Conservation (phyloP, 2,797 vertebrate genomes). For the Melanotaenia maccullochi region DNA sequence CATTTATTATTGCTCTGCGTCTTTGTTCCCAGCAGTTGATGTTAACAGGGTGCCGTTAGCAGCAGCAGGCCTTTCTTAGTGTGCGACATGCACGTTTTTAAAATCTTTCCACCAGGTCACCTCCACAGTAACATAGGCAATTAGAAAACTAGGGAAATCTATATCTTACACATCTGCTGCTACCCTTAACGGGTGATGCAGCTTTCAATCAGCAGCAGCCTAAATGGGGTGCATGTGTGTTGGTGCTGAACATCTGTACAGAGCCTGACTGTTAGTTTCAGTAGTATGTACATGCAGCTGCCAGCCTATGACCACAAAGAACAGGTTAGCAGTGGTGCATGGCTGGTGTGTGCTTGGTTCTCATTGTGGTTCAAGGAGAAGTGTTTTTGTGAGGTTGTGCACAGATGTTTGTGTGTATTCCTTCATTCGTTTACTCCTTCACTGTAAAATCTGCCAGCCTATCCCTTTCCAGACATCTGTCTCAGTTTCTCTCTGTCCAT, state of each 20-base stretch:
- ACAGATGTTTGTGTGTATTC: slow-evolving; percentile 68
- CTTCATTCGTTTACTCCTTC: slow-evolving; percentile 60
- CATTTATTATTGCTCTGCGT: slow-evolving; percentile 41
- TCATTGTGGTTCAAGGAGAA: slow-evolving; percentile 28
- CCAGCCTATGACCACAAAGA: slow-evolving; percentile 21
- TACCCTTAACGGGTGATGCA: slow-evolving; percentile 20
- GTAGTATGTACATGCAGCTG: slow-evolving; percentile 6
- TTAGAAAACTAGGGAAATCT: slow-evolving; percentile 47
- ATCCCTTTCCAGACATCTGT: slow-evolving; percentile 64
- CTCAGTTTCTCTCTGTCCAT: slow-evolving; percentile 27
- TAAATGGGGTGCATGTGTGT: slow-evolving; percentile 53
- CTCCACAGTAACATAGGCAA: slow-evolving; percentile 39
- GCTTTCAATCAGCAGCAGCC: slow-evolving; percentile 42
- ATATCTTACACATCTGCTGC: slow-evolving; percentile 13
- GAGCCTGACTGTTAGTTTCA: slow-evolving; percentile 14
- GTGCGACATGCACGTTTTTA: slow-evolving; percentile 20
- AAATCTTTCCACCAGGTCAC: slow-evolving; percentile 43
- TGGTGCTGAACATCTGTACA: slow-evolving; percentile 44
- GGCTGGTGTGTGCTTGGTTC: slow-evolving; percentile 44
- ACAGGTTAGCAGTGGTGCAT: slow-evolving; percentile 35
- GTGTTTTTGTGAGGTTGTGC: slow-evolving; percentile 50
- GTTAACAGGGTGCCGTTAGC: slow-evolving; percentile 62
- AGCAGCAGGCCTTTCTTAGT: slow-evolving; percentile 52
- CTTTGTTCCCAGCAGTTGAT: slow-evolving; percentile 48
- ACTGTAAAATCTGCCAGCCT: slow-evolving; percentile 58